Evolutionary conservation across 2,888 invertebrate species (phyloP).

Genomic region (Caradrina clavipalpis): DNA sequence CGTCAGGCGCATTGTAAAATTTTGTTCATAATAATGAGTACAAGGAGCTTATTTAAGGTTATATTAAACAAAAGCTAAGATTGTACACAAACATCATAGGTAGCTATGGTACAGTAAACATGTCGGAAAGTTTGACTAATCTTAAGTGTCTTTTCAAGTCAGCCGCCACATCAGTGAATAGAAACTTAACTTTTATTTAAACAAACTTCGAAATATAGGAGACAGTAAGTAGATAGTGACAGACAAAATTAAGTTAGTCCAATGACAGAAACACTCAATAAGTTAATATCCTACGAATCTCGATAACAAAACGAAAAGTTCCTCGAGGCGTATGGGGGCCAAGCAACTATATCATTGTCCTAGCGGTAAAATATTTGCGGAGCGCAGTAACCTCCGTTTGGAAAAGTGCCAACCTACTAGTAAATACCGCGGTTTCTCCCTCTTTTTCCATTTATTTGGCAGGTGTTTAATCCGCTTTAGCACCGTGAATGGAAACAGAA

Average conservation of each 20-base stretch:
- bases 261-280: neutral
- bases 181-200: neutral
- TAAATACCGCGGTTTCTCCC: slow-evolving; percentile 35
- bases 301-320: slow-evolving; percentile 21
- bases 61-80: no score
- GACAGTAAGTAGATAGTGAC: neutral
- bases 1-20: no score
- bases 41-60: no score
- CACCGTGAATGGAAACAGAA: slow-evolving; percentile 35
- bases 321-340: slow-evolving; percentile 20
- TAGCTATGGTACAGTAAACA: no score
- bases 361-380: slow-evolving; percentile 47
- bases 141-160: slow-evolving; percentile 1
- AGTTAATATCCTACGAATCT: neutral
- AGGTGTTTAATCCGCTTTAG: slow-evolving; percentile 59
- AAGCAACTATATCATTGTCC: slow-evolving; percentile 49
- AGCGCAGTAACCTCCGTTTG: slow-evolving; percentile 45
- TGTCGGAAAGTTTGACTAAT: neutral
- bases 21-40: no score
- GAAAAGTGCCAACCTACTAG: slow-evolving; percentile 44
- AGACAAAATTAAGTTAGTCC: neutral
- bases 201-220: neutral
- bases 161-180: neutral
- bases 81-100: no score
- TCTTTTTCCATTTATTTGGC: slow-evolving; percentile 50